These are phyloP conservation scores for Chrysomallon squamiferum DNA, from an alignment of 1,140 invertebrate genomes.

Conservation along the genomic window DNA sequence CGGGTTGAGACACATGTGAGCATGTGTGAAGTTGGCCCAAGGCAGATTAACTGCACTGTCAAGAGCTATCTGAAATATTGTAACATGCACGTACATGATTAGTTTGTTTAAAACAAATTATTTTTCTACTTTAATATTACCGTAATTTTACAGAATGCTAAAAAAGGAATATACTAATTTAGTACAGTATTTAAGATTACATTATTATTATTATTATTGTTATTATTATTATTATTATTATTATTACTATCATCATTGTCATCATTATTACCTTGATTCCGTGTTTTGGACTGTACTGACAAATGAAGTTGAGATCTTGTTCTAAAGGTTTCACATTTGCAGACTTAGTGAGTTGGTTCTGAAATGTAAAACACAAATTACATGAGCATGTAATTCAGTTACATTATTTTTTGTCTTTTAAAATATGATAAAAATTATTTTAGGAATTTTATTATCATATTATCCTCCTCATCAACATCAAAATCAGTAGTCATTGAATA, in stretches of 20 bases:
- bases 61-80: slow-evolving; percentile 44
- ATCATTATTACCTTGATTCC: slow-evolving; percentile 59
- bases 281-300: slow-evolving; percentile 51
- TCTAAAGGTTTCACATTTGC: slow-evolving; percentile 46
- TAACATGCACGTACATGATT: not conserved
- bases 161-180: not conserved
- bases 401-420: too few species aligned
- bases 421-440: too few species aligned
- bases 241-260: too few species aligned
- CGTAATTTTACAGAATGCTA: not conserved
- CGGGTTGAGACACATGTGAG: slow-evolving; percentile 57
- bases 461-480: too few species aligned
- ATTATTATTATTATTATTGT: too few species aligned
- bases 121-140: not conserved
- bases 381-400: too few species aligned
- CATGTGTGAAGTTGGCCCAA: slow-evolving; percentile 58
- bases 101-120: not conserved
- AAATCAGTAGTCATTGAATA: too few species aligned
- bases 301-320: slow-evolving; percentile 53
- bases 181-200: too few species aligned
- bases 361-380: slow-evolving; percentile 14
- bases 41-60: slow-evolving; percentile 58
- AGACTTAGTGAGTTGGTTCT: slow-evolving; percentile 56
- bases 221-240: too few species aligned
- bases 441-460: too few species aligned